A percentile compares a stretch with the other conserved stretches of the same genome.
Evolutionary conservation across 1,140 invertebrate genomes (phyloP).

Genomic region (Scaptomyza pallida): DNA sequence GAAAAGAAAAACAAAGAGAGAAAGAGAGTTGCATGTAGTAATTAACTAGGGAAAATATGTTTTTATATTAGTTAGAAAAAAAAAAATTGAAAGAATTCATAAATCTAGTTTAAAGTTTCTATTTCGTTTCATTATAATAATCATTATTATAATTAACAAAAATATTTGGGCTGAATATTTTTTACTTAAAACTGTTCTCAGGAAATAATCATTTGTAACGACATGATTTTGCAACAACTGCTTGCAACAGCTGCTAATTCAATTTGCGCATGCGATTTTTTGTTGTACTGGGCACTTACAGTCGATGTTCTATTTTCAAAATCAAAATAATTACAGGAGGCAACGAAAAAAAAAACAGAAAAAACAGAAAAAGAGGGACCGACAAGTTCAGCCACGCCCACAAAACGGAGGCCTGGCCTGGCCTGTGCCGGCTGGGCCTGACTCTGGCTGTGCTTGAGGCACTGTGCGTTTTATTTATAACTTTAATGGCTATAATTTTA

Average conservation of each 20-base stretch:
- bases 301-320: conserved; percentile 53
- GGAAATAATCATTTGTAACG: neutral
- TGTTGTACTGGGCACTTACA: neutral
- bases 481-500: conserved; percentile 80
- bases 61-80: no score
- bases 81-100: no score
- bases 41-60: no score
- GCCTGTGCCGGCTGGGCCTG: conserved; percentile 1
- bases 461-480: conserved; percentile 73
- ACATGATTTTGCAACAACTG: conserved; percentile 15
- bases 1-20: no score
- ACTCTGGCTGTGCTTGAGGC: conserved; percentile 4
- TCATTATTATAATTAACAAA: no score
- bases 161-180: no score
- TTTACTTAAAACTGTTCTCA: neutral
- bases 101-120: no score
- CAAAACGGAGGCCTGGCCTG: conserved; percentile 16
- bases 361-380: conserved; percentile 6
- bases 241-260: conserved; percentile 44
- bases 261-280: conserved; percentile 57
- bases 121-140: no score
- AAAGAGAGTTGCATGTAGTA: no score
- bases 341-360: no score
- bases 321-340: conserved; percentile 72
- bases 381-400: conserved; percentile 52